phyloP scores from a whole-genome alignment of 2,113 vertebrate species.

The Conger conger region DNA sequence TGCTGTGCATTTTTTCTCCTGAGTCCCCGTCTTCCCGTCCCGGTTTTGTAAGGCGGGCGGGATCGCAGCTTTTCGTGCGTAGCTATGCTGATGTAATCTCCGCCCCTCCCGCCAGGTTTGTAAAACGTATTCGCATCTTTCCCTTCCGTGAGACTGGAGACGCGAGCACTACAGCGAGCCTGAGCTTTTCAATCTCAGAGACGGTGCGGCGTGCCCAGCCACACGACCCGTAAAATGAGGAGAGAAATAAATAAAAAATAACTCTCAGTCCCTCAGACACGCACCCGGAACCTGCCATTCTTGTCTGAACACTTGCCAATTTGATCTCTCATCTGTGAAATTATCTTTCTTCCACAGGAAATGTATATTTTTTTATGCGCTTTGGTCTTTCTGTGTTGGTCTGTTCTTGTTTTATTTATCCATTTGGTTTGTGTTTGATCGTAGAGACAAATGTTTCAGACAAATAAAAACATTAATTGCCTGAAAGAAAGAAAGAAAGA shows the following conservation, averaged over 20 bases:
- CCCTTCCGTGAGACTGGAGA: neutral
- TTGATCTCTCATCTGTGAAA: slow-evolving; percentile 11
- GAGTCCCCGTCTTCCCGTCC: no score
- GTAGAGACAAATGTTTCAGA: neutral
- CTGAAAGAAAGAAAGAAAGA: neutral
- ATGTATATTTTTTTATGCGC: neutral
- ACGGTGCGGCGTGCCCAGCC: neutral
- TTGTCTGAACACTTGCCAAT: neutral
- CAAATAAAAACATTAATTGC: neutral
- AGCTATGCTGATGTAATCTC: neutral
- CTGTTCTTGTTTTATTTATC: neutral
- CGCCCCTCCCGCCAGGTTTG: neutral
- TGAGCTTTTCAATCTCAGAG: neutral
- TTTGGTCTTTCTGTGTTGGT: neutral
- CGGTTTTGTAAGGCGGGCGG: no score
- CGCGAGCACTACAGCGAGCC: neutral
- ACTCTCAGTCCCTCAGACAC: neutral
- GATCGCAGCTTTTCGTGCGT: neutral
- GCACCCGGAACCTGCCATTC: neutral
- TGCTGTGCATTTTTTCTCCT: no score
- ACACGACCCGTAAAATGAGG: neutral
- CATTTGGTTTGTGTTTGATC: neutral
- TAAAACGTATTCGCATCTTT: neutral
- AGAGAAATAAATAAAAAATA: neutral
- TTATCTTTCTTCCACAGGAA: neutral